Conservation (phyloP, 2,797 vertebrate species). For the Amazona ochrocephala region DNA sequence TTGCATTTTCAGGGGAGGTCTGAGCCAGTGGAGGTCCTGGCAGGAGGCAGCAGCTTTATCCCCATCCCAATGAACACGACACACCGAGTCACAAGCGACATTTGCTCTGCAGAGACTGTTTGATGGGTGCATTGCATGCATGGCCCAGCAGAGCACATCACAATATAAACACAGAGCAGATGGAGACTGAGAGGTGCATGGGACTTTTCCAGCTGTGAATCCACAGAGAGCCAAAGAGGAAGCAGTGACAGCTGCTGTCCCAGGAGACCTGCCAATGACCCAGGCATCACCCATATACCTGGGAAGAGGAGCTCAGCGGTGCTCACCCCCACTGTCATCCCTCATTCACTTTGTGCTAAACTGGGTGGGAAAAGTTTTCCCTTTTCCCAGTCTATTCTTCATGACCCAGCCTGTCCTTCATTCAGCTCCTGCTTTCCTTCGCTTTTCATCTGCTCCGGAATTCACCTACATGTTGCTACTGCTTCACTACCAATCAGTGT, state of each 20-base stretch:
- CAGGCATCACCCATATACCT: not conserved
- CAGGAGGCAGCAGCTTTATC: not conserved
- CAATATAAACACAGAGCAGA: not conserved
- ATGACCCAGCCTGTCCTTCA: not conserved
- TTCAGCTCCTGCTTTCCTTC: not conserved
- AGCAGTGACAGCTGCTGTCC: not conserved
- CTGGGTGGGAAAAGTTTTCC: accelerated
- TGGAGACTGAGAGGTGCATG: not conserved
- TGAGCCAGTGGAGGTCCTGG: not conserved
- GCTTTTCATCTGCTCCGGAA: not conserved
- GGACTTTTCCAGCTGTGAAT: conserved; percentile 11
- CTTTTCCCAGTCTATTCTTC: not conserved
- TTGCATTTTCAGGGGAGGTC: not conserved
- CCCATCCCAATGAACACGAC: accelerated
- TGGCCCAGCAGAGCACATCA: accelerated
- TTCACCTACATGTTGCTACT: not conserved
- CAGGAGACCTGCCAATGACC: not conserved
- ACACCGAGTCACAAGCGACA: accelerated
- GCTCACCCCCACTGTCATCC: not conserved
- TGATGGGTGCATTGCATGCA: accelerated
- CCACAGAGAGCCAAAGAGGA: not conserved
- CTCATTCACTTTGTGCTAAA: not conserved
- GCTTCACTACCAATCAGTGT: not conserved
- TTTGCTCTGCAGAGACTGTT: not conserved
- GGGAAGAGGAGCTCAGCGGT: not conserved